Evolutionary conservation across 2,113 vertebrate genomes (phyloP), one percentile per base, ranked within the genome.

Genomic region (Nycticorax nycticorax): DNA sequence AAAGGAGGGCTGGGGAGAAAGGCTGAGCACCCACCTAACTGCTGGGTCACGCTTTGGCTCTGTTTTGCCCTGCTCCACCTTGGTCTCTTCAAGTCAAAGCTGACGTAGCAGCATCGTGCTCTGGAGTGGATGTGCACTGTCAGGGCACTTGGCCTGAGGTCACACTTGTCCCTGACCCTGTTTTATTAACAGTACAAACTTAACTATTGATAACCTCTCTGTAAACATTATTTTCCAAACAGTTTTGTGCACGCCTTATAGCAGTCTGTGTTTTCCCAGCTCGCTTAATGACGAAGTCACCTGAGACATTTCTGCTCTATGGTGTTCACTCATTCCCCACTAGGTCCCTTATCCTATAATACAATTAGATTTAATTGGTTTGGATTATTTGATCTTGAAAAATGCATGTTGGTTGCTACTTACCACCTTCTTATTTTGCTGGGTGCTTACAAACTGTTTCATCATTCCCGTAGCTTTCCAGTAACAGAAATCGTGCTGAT

Each of bases 81-180:
- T 26, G 13, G 20, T 28, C 35, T 26, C 9, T 71, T 90, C 33
- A 72, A 67, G 57, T 24, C 47, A 83, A 87, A 72, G 39, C 50
- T 52, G 56, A n/a, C 3, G 6, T 5, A 66, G 22, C 2, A 4
- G 35, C 52, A 37, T 15, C 39, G 48, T 74, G 37, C 37, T n/a
- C 32, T 64, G 57, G 33, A 0, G 1, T 39, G 33, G 12, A 15
- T 39, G 39, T n/a, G 41, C 0, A 0, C 67, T 55, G 18, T 15
- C 19, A 18, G 26, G 32, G 56, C 39, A 35, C 16, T 52, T 71
- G 33, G 14, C 26, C 66, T 69, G 60, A 56, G 66, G 22, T 30
- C 50, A 56, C 28, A 13, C 13, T 83, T 83, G 24, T 64, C 18
- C 67, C 52, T 9, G 4, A 4, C 10, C 8, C 22, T 30, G 73